These are phyloP conservation scores for Proisotoma minuta DNA, from an alignment of 2,888 invertebrate species.

Conservation along the genomic window DNA sequence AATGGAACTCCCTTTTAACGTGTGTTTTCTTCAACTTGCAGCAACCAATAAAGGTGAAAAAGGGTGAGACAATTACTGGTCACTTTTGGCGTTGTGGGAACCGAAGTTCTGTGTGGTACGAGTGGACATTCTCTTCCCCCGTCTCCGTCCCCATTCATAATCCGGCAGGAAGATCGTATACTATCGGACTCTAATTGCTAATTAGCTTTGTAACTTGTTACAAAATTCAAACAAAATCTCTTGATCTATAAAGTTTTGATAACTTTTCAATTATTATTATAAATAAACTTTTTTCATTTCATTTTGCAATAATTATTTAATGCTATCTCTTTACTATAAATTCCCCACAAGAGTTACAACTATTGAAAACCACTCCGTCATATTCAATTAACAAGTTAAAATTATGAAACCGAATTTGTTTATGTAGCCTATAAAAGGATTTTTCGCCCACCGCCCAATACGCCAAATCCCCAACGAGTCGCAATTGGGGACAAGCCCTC, in stretches of 20 bases:
- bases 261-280: too few species aligned
- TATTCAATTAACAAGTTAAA: constrained; percentile 36
- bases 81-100: background rate
- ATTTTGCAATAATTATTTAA: background rate
- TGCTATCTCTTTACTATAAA: constrained; percentile 15
- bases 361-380: constrained; percentile 20
- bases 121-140: background rate
- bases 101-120: background rate
- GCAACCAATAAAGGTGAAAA: background rate
- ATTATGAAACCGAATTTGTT: constrained; percentile 31
- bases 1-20: too few species aligned
- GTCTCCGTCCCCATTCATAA: background rate
- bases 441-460: constrained; percentile 24
- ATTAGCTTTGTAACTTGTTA: too few species aligned
- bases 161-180: background rate
- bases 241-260: too few species aligned
- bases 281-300: too few species aligned
- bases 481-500: constrained; percentile 24
- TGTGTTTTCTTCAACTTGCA: background rate
- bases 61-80: background rate
- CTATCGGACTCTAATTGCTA: too few species aligned
- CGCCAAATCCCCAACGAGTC: constrained; percentile 36
- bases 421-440: constrained; percentile 19
- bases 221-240: too few species aligned
- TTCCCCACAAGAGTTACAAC: constrained; percentile 6